Evolutionary conservation across 2,797 vertebrate species (phyloP).

Genomic region (Hyperoplus immaculatus): DNA sequence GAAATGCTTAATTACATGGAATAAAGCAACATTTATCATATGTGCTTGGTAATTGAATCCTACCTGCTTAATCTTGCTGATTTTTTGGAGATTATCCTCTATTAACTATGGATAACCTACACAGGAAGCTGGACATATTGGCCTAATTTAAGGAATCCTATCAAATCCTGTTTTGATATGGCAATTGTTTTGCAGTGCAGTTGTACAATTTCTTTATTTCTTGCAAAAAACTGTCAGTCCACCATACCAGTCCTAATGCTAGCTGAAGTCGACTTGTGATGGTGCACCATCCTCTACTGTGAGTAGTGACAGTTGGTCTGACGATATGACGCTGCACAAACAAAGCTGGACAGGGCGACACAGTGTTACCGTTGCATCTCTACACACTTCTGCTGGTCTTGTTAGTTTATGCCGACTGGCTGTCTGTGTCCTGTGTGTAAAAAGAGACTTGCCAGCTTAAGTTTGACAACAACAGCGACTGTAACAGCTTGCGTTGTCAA

Average conservation of each 20-base stretch:
- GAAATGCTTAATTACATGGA: neutral
- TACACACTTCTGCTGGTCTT: slow-evolving; percentile 44
- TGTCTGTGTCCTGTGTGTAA: slow-evolving; percentile 28
- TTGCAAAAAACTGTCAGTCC: neutral
- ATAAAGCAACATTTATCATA: neutral
- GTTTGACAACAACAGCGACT: slow-evolving; percentile 40
- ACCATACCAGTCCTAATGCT: neutral
- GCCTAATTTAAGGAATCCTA: neutral
- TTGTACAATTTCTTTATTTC: neutral
- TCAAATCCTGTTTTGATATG: neutral
- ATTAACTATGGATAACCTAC: neutral
- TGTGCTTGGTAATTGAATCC: neutral
- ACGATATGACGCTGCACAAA: slow-evolving; percentile 16
- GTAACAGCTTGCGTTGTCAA: neutral
- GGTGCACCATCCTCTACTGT: too few species aligned
- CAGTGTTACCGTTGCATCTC: slow-evolving; percentile 46
- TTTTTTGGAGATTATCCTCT: neutral
- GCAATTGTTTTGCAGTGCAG: neutral
- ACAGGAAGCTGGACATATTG: neutral
- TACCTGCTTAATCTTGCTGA: neutral
- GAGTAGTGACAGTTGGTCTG: slow-evolving; percentile 18
- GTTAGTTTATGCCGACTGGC: slow-evolving; percentile 30
- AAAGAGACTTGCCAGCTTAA: slow-evolving; percentile 31
- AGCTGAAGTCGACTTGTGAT: neutral
- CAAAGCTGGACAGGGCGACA: slow-evolving; percentile 39